Base-by-base conservation (phyloP, 2,888 invertebrate genomes). In the Congeria kusceri region DNA sequence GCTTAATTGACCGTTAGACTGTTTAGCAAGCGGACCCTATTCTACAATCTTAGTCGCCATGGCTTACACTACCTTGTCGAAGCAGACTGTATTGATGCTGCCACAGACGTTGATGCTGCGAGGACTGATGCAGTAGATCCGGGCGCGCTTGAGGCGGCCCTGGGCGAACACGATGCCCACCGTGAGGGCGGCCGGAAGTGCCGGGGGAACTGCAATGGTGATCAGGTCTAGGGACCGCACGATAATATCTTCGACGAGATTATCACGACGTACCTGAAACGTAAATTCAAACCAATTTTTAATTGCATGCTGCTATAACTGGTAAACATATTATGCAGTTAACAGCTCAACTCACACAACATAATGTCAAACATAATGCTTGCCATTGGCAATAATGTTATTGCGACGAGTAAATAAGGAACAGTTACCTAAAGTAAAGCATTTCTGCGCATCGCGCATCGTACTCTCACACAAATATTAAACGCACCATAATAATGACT, bases 401-500 rank as follows among this genome's bases (percentile, higher is more conserved):
- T n/a, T n/a, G n/a, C n/a, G n/a, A n/a, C n/a, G n/a, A n/a, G n/a
- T n/a, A n/a, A n/a, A n/a, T n/a, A n/a, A n/a, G n/a, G n/a, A n/a
- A n/a, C n/a, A n/a, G n/a, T n/a, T n/a, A n/a, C n/a, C n/a, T n/a
- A n/a, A n/a, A n/a, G n/a, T n/a, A n/a, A n/a, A n/a, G n/a, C n/a
- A n/a, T n/a, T n/a, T n/a, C n/a, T n/a, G n/a, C n/a, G n/a, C n/a
- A n/a, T n/a, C n/a, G n/a, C n/a, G n/a, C n/a, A n/a, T n/a, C n/a
- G n/a, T n/a, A n/a, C n/a, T n/a, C n/a, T n/a, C n/a, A n/a, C n/a
- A n/a, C n/a, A n/a, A n/a, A n/a, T 39, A 39, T 39, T 39, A 13
- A 7, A 39, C 92, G 90, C 92, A 97, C 96, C 96, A 98, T 99
- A 3, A 96, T 95, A 1, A 97, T 95, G 29, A 98, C 95, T 0